Conservation (phyloP, 2,888 invertebrate species). For the Amblyjoppa fuscipennis region DNA sequence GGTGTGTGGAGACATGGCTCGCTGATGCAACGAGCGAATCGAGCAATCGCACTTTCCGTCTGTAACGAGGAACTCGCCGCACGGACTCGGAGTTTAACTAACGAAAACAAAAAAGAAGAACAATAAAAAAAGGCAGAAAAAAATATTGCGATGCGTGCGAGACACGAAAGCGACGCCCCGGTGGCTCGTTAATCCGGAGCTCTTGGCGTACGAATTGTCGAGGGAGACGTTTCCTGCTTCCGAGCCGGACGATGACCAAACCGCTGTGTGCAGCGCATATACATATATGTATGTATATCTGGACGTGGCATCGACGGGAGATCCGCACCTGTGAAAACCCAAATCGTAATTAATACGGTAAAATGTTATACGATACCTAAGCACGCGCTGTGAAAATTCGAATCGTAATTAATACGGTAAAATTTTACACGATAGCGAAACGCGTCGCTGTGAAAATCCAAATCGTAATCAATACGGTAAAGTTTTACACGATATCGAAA, state of each 20-base stretch:
- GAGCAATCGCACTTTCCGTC: constrained; percentile 64
- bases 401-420: background rate
- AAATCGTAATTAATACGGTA: background rate
- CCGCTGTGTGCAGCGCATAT: background rate
- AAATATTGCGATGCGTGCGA: constrained; percentile 37
- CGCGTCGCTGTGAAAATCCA: background rate
- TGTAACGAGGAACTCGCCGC: constrained; percentile 20
- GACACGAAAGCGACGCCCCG: constrained; percentile 55
- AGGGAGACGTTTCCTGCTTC: constrained; percentile 56
- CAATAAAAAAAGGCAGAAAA: background rate
- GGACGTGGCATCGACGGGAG: background rate
- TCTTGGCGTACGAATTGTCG: constrained; percentile 45
- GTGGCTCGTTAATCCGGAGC: constrained; percentile 42
- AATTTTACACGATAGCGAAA: too few relatives aligned
- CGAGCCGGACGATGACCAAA: constrained; percentile 39
- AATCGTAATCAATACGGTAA: background rate
- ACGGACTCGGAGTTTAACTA: background rate
- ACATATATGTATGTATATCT: background rate
- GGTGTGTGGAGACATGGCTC: background rate
- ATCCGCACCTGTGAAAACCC: background rate
- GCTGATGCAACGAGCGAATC: constrained; percentile 60
- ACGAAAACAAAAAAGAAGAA: constrained; percentile 3
- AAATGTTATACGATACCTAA: background rate
- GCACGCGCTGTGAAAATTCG: background rate
- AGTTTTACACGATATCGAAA: background rate